These are phyloP conservation scores for Oscheius myriophilus DNA, from an alignment of 2,888 invertebrate genomes.

Conservation along the genomic window DNA sequence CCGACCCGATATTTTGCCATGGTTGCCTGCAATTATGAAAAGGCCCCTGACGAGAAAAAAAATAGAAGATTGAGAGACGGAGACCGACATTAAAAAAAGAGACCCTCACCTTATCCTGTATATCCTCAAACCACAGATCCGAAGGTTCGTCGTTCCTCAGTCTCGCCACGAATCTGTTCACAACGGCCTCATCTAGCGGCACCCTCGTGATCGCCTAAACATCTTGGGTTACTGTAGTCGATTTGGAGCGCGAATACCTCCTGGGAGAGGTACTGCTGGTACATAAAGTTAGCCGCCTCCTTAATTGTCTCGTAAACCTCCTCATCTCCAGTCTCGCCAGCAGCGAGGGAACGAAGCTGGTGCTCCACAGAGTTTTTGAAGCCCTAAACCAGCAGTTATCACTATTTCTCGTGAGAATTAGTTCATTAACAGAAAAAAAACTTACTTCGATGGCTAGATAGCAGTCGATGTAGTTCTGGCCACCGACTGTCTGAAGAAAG, in stretches of 20 bases:
- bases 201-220: conserved; percentile 77
- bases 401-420: background rate
- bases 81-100: too few relatives aligned
- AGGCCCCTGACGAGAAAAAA: too few relatives aligned
- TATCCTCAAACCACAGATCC: conserved; percentile 85
- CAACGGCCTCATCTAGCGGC: conserved; percentile 77
- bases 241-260: conserved; percentile 72
- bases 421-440: background rate
- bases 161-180: conserved; percentile 77
- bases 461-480: conserved; percentile 81
- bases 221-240: background rate
- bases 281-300: conserved; percentile 81
- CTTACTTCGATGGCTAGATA: conserved; percentile 82
- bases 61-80: too few relatives aligned
- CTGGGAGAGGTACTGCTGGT: conserved; percentile 82
- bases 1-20: too few relatives aligned
- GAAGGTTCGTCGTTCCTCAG: conserved; percentile 78
- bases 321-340: conserved; percentile 67
- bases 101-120: conserved; percentile 75
- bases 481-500: conserved; percentile 80
- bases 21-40: too few relatives aligned
- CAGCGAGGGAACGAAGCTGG: conserved; percentile 74
- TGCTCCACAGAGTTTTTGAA: conserved; percentile 78
- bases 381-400: conserved; percentile 50
- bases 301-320: conserved; percentile 73